Evolutionary conservation across 1,140 invertebrate species (phyloP), one percentile per base, ranked within the genome.

Genomic region (Vollenhovia emeryi): DNA sequence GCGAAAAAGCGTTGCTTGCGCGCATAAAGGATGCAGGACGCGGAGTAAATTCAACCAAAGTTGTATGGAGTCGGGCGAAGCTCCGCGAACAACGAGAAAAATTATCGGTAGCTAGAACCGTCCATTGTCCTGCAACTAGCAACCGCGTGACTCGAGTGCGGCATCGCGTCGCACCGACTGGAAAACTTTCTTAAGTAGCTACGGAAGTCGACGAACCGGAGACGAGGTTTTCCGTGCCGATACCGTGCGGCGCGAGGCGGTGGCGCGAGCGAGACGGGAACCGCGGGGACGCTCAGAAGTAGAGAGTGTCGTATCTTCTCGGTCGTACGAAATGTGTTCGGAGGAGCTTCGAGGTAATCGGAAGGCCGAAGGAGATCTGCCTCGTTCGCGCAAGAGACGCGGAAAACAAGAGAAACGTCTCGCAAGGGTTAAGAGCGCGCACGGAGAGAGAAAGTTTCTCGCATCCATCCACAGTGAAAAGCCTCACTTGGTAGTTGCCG

Each of bases 181-280:
- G 57, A 55, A 83, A 88, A 88, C 87, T 86, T 89, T 89, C 71
- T 89, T 83, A 86, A 88, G 74, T 85, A 88, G 82, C 60, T 64
- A 40, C 9, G 87, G 21, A 86, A 88, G 84, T 86, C 84, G 50
- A 27, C 48, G 45, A 40, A 82, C 55, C 57, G 24, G 27, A 30
- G 59, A 27, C 78, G 66, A 75, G 86, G n/a, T 66, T 76, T 73
- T 68, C 59, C 64, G 55, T 60, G 45, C 33, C 62, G 78, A 88
- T 86, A 83, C n/a, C 69, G 66, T 69, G 27, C 71, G 48, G 40
- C 11, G 45, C 66, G 18, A 60, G n/a, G 21, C 8, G 21, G 21
- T 8, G 52, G 40, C 7, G 40, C 45, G 64, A 71, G 57, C 30
- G 21, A 21, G 27, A 57, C 36, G 64, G 30, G 45, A 27, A 73